A percentile compares a stretch with the other conserved stretches of the same genome.
Conservation (phyloP, 1,140 invertebrate species). For the Lasaia peninsularis region DNA sequence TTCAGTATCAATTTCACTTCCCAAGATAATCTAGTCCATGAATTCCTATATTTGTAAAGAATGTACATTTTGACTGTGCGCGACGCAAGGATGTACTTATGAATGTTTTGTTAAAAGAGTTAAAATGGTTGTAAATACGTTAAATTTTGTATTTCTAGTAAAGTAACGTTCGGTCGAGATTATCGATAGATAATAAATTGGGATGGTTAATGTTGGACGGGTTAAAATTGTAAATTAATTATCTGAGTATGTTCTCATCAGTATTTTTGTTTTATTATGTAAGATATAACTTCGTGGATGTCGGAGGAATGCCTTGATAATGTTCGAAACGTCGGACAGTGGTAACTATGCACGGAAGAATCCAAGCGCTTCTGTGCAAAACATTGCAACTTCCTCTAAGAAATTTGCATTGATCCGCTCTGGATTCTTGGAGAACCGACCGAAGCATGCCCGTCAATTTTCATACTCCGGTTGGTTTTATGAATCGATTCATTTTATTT, state of each 20-base stretch:
- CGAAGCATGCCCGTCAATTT: conserved; percentile 26
- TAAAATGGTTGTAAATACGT: conserved; percentile 77
- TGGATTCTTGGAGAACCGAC: conserved; percentile 53
- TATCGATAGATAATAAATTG: conserved; percentile 54
- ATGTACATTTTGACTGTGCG: conserved; percentile 71
- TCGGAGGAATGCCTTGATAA: conserved; percentile 30
- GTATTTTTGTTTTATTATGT: conserved; percentile 24
- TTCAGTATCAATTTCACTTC: conserved; percentile 39
- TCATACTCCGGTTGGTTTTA: conserved; percentile 30
- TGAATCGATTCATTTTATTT: conserved; percentile 20
- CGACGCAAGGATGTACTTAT: conserved; percentile 70
- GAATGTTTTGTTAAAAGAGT: conserved; percentile 66
- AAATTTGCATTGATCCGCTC: conserved; percentile 63
- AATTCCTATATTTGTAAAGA: conserved; percentile 54
- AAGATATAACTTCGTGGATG: background rate
- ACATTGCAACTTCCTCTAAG: conserved; percentile 72
- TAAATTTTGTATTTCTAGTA: conserved; percentile 77
- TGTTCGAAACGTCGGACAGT: conserved; percentile 22
- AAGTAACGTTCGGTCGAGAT: conserved; percentile 67
- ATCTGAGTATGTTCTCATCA: conserved; percentile 44
- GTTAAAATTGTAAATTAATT: conserved; percentile 51
- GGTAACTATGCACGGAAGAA: conserved; percentile 36
- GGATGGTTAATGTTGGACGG: conserved; percentile 45
- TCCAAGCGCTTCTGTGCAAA: conserved; percentile 62
- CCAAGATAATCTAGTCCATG: conserved; percentile 64